Conservation (phyloP, 1,140 invertebrate species). For the Thaumetopoea pityocampa region DNA sequence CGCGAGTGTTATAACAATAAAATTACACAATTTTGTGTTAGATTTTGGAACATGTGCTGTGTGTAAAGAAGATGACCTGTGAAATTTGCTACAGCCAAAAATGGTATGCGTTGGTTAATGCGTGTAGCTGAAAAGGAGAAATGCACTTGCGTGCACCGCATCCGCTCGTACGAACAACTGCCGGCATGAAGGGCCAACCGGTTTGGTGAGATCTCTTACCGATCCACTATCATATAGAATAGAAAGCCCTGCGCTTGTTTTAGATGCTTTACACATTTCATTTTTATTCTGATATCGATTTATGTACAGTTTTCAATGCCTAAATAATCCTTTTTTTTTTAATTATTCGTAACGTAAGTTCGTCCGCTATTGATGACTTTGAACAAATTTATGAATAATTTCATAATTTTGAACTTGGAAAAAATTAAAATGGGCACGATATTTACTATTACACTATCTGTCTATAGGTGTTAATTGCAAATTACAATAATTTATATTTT, state of each 20-base stretch:
- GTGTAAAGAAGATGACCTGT: constrained; percentile 51
- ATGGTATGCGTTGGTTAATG: constrained; percentile 44
- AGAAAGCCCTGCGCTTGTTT: constrained; percentile 44
- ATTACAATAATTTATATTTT: no score
- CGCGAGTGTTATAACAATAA: constrained; percentile 16
- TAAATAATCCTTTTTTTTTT: no score
- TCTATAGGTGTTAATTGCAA: no score
- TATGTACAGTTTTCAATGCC: no score
- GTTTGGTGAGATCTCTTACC: constrained; percentile 62
- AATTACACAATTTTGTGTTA: constrained; percentile 21
- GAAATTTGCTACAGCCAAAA: constrained; percentile 44
- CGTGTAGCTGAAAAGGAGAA: constrained; percentile 40
- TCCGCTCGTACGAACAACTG: constrained; percentile 33
- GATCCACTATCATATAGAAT: constrained; percentile 43
- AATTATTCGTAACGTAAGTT: no score
- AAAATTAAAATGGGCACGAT: no score
- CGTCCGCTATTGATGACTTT: no score
- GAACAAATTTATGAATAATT: no score
- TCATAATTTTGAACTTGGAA: no score
- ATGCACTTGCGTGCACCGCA: constrained; percentile 55
- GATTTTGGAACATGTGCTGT: constrained; percentile 51
- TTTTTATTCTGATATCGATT: no score
- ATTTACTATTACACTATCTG: no score
- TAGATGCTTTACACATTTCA: no score
- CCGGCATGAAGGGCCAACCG: constrained; percentile 69